A percentile compares a stretch with the other conserved stretches of the same genome.
phyloP scores from a whole-genome alignment of 1,140 invertebrate species.

The Myzus persicae region DNA sequence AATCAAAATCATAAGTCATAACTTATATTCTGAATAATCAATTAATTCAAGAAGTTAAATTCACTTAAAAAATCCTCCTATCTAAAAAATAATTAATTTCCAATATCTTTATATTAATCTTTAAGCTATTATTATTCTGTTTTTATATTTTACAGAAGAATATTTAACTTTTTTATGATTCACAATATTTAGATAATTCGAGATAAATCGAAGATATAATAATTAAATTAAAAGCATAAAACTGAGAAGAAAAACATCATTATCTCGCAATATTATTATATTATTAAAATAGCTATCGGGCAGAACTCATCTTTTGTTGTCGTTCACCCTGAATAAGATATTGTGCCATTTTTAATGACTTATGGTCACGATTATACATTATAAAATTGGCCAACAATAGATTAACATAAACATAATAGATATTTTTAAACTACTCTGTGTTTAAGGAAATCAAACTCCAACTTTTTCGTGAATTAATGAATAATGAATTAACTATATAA shows the following conservation, averaged over 20 bases:
- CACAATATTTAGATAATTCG: background rate
- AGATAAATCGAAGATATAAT: background rate
- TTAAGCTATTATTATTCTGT: background rate
- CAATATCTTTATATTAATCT: background rate
- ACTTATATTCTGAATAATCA: background rate
- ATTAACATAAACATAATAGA: slow-evolving; percentile 25
- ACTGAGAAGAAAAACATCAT: background rate
- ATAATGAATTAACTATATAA: background rate
- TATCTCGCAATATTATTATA: background rate
- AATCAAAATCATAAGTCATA: background rate
- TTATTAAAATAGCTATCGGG: background rate
- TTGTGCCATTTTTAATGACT: slow-evolving; percentile 36
- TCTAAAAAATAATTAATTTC: background rate
- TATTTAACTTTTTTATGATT: background rate
- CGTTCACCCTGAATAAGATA: slow-evolving; percentile 3
- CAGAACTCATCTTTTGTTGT: background rate
- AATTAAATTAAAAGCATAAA: background rate
- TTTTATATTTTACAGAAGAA: background rate
- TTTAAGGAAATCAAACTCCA: background rate
- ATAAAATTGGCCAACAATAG: slow-evolving; percentile 28
- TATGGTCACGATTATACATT: background rate
- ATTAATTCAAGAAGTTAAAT: background rate
- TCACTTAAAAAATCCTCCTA: background rate
- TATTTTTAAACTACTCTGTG: background rate
- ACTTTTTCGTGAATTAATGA: background rate